phyloP scores from a whole-genome alignment of 1,140 invertebrate genomes.

The Drosophila serrata region DNA sequence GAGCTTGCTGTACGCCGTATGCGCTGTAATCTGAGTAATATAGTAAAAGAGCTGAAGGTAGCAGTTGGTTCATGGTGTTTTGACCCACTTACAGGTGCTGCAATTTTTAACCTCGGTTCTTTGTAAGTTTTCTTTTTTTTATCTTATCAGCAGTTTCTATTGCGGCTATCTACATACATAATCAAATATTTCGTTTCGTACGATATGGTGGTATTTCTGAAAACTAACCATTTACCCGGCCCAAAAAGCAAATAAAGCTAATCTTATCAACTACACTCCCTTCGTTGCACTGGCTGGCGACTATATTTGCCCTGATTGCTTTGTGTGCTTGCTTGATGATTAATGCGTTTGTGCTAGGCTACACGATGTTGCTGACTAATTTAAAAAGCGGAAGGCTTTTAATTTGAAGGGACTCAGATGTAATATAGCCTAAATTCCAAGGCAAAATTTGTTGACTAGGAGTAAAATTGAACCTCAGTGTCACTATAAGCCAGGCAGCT shows the following conservation, averaged over 20 bases:
- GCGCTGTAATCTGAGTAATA: neutral
- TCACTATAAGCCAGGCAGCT: neutral
- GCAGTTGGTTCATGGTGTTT: neutral
- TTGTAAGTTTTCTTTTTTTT: constrained; percentile 35
- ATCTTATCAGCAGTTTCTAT: constrained; percentile 63
- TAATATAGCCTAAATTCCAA: neutral
- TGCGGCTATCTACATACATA: constrained; percentile 38
- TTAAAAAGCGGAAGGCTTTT: neutral
- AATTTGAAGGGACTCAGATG: neutral
- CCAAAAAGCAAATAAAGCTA: constrained; percentile 38
- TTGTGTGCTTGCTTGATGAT: neutral
- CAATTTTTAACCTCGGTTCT: constrained; percentile 32
- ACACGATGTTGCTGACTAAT: constrained; percentile 25
- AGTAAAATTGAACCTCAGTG: neutral
- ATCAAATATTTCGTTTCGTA: constrained; percentile 25
- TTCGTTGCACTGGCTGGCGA: constrained; percentile 3
- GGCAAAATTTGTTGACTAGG: neutral
- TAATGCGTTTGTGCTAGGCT: neutral
- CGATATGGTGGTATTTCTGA: constrained; percentile 10
- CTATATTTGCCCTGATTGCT: constrained; percentile 21
- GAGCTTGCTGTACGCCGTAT: neutral
- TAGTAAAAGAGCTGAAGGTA: neutral
- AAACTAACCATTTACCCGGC: constrained; percentile 30
- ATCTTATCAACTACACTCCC: constrained; percentile 45
- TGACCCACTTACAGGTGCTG: constrained; percentile 61